Evolutionary conservation across 2,797 vertebrate species (phyloP).

Genomic region (Brotula barbata): DNA sequence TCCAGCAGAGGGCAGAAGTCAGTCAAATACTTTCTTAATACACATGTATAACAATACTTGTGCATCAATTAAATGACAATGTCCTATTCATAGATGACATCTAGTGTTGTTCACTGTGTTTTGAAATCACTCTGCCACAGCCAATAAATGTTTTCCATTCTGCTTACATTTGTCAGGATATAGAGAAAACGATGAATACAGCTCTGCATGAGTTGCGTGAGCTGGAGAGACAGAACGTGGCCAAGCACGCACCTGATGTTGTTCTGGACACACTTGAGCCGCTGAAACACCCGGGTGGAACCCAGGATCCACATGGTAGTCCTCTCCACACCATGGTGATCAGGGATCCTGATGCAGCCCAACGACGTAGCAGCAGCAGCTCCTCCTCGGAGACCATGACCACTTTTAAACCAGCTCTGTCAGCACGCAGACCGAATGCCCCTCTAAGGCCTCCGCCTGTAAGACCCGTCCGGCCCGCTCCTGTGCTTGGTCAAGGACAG

Average conservation of each 20-base stretch:
- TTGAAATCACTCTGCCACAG: too few species aligned
- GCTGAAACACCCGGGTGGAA: conserved; percentile 83
- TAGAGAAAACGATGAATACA: conserved; percentile 97
- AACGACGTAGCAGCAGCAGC: conserved; percentile 89
- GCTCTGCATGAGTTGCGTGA: conserved; percentile 92
- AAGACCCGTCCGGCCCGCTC: conserved; percentile 81
- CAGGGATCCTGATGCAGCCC: conserved; percentile 88
- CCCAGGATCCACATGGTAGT: conserved; percentile 78
- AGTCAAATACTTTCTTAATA: too few species aligned
- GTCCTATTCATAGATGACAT: too few species aligned
- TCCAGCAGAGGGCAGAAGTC: not conserved
- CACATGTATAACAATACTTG: too few species aligned
- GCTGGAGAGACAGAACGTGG: conserved; percentile 93
- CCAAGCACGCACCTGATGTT: conserved; percentile 92
- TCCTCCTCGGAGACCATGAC: conserved; percentile 92
- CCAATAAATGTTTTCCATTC: not conserved
- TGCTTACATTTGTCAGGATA: conserved; percentile 81
- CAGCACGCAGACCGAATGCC: conserved; percentile 82
- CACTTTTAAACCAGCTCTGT: conserved; percentile 91
- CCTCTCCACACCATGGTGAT: conserved; percentile 94
- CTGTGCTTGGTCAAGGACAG: conserved; percentile 67
- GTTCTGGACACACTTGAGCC: conserved; percentile 95
- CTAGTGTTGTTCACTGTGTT: too few species aligned
- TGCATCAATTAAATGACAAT: too few species aligned
- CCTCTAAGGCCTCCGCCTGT: conserved; percentile 88